Percentiles rank a stretch among this genome's conserved stretches.
Conservation (phyloP, 53 echinoderm and acorn worm genomes). For the Luidia sarsii region DNA sequence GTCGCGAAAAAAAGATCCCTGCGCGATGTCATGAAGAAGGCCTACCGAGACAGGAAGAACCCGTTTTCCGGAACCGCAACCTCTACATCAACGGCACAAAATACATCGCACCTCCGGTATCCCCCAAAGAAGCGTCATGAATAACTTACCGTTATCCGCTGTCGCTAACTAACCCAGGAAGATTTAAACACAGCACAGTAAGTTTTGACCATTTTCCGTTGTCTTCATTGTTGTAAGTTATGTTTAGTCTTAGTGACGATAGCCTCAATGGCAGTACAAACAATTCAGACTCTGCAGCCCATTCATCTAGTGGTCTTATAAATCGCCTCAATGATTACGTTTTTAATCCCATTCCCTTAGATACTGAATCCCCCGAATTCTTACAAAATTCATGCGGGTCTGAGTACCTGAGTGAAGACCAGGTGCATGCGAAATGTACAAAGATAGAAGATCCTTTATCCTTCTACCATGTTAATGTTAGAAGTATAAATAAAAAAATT, state of each 20-base stretch:
- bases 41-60: too few relatives aligned
- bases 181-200: too few relatives aligned
- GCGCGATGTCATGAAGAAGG: slow-evolving; percentile 16
- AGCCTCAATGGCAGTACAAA: not conserved
- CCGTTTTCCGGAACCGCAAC: not conserved
- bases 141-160: too few relatives aligned
- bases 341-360: not conserved
- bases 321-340: not conserved
- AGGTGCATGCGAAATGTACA: not conserved
- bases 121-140: too few relatives aligned
- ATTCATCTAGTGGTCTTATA: not conserved
- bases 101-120: too few relatives aligned
- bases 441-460: slow-evolving; percentile 9
- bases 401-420: not conserved
- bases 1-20: slow-evolving; percentile 22
- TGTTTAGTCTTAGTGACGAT: not conserved
- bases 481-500: slow-evolving; percentile 12
- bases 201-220: too few relatives aligned
- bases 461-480: not conserved
- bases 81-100: slow-evolving; percentile 25
- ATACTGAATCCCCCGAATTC: slow-evolving; percentile 1
- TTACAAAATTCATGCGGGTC: not conserved
- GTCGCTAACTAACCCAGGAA: too few relatives aligned
- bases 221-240: too few relatives aligned
- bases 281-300: not conserved